Base-by-base conservation (phyloP, 1,140 invertebrate species). In the Zaprionus ornatus region DNA sequence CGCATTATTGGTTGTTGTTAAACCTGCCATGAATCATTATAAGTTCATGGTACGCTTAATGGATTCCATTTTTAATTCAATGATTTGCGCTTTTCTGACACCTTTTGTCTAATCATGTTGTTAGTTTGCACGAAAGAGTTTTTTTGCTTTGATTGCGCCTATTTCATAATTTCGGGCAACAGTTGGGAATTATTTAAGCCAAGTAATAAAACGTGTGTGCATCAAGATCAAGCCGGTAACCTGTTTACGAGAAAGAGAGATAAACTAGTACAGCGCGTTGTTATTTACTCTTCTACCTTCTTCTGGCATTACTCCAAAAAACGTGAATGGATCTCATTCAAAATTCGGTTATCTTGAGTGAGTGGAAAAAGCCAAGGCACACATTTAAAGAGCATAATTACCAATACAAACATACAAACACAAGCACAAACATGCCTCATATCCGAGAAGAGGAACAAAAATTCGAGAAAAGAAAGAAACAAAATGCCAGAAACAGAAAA, bases 351-450 rank as follows among this genome's bases (percentile, higher is more conserved):
- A 66, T 83, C 68, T 73, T 50, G 73, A 54, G 64, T 76, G 75
- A 84, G 82, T 88, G 85, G 85, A 88, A 88, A 88, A 88, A 88
- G 85, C 85, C 84, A 81, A 50, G 65, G 59, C 66, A 74, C 52
- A 73, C 60, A n/a, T 56, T 55, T 42, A 61, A 59, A 67, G 54
- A 62, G 42, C 68, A 71, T 63, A 82, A 77, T 68, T 61, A 76
- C 68, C 10, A 73, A 74, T 40, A 77, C 74, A 76, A 66, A 70
- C 48, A 70, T 52, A 74, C 59, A 57, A 62, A 37, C 50, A 23
- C 32, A 21, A 37, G 23, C 45, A 29, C 65, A 68, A 68, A 74
- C 71, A 62, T 25, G 56, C 27, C 27, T 54, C 17, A 37, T 72
- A 57, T 50, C 40, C 40, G 45, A 74, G 9, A 17, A 67, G 40